These are phyloP conservation scores for Stenoptilia bipunctidactyla DNA, from an alignment of 2,888 invertebrate species.

Conservation along the genomic window DNA sequence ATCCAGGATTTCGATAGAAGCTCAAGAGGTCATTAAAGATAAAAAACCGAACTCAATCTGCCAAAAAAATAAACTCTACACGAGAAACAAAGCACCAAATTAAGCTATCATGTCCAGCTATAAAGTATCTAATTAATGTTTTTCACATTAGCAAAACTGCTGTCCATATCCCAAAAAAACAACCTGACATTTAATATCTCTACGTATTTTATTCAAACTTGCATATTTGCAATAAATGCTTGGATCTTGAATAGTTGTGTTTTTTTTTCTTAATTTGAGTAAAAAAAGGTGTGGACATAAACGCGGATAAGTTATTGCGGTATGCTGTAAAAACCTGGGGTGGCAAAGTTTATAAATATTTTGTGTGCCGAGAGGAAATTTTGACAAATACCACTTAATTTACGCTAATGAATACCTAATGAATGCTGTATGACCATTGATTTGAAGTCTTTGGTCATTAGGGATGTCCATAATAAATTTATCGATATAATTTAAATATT, in stretches of 20 bases:
- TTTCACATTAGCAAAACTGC: slow-evolving; percentile 53
- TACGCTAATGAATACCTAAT: slow-evolving; percentile 63
- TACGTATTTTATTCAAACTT: slow-evolving; percentile 9
- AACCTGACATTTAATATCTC: slow-evolving; percentile 43
- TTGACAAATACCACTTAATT: slow-evolving; percentile 70
- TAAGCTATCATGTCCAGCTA: slow-evolving; percentile 51
- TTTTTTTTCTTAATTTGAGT: slow-evolving; percentile 6
- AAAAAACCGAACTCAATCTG: slow-evolving; percentile 31
- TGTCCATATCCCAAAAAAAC: slow-evolving; percentile 38
- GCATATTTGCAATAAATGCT: slow-evolving; percentile 11
- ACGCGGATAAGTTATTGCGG: slow-evolving; percentile 37
- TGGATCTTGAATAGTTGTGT: slow-evolving; percentile 2
- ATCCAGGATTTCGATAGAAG: slow-evolving; percentile 33
- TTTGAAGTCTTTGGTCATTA: slow-evolving; percentile 22
- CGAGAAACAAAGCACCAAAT: slow-evolving; percentile 39
- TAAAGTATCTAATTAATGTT: slow-evolving; percentile 54
- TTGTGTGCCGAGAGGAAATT: slow-evolving; percentile 45
- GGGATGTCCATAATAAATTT: slow-evolving; percentile 24
- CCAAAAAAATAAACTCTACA: slow-evolving; percentile 28
- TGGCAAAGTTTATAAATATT: slow-evolving; percentile 57
- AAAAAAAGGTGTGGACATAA: slow-evolving; percentile 33
- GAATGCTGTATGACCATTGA: slow-evolving; percentile 49
- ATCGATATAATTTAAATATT: not conserved
- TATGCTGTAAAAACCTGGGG: slow-evolving; percentile 33
- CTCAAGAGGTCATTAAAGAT: slow-evolving; percentile 30